Evolutionary conservation across 1,140 invertebrate genomes (phyloP).

Genomic region (Aethina tumida): DNA sequence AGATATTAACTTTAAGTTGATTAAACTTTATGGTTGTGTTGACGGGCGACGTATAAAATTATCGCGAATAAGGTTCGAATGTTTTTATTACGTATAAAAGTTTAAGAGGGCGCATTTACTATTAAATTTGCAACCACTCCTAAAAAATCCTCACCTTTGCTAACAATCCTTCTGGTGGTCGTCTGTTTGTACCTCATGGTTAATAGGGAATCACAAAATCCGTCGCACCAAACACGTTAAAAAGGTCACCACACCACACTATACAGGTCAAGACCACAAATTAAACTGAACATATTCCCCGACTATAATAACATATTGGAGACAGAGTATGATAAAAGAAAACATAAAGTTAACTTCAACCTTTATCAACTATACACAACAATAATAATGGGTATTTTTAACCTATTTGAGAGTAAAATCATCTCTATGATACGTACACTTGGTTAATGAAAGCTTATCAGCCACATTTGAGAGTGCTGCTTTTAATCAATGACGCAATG

Average conservation of each 20-base stretch:
- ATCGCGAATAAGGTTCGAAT: background rate
- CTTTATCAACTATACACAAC: too few species aligned
- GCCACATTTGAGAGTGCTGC: too few species aligned
- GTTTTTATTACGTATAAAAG: conserved; percentile 3
- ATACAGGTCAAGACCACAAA: conserved; percentile 16
- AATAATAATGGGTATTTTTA: too few species aligned
- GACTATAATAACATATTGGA: conserved; percentile 12
- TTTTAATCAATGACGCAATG: too few species aligned
- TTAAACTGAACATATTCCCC: conserved; percentile 9
- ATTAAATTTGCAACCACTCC: too few species aligned
- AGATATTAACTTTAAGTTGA: conserved; percentile 12
- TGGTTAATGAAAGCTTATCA: too few species aligned
- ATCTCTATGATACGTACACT: too few species aligned
- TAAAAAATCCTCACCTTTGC: conserved; percentile 11
- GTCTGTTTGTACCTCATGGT: conserved; percentile 24
- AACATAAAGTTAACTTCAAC: too few species aligned
- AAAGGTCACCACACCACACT: conserved; percentile 8
- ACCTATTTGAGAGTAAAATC: too few species aligned
- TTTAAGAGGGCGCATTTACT: too few species aligned
- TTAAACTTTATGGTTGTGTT: conserved; percentile 12
- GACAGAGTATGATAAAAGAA: too few species aligned
- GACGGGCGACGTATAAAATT: conserved; percentile 1
- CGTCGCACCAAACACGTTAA: conserved; percentile 4
- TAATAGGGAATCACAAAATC: background rate
- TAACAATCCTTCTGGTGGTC: conserved; percentile 20